These are phyloP conservation scores for Pediacus dermestoides DNA, from an alignment of 2,888 invertebrate genomes.

Conservation along the genomic window DNA sequence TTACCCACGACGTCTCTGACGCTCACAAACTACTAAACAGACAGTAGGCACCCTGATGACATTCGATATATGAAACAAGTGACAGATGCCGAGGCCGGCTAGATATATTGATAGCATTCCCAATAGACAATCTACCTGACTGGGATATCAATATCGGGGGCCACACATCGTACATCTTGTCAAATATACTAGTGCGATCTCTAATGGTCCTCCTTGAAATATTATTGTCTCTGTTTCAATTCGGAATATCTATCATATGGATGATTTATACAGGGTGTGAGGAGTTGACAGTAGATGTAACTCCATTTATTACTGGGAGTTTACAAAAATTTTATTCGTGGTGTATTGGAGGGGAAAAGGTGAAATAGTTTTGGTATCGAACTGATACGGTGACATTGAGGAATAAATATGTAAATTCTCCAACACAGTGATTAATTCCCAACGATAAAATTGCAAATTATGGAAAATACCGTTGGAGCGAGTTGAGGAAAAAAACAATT, in stretches of 20 bases:
- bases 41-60: constrained; percentile 31
- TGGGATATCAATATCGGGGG: constrained; percentile 42
- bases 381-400: too few relatives aligned
- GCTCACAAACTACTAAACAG: constrained; percentile 37
- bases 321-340: too few relatives aligned
- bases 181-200: constrained; percentile 42
- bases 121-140: constrained; percentile 43
- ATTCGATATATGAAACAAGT: constrained; percentile 39
- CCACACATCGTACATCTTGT: constrained; percentile 44
- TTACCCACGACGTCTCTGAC: constrained; percentile 30
- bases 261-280: constrained; percentile 30
- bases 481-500: constrained; percentile 23
- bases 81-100: constrained; percentile 37
- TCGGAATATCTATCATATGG: constrained; percentile 24
- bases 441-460: constrained; percentile 9
- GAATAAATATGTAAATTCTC: too few relatives aligned
- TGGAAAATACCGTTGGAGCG: constrained; percentile 2
- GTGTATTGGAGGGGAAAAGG: too few relatives aligned
- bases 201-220: constrained; percentile 45
- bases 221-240: constrained; percentile 40
- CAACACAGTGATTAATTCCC: too few relatives aligned
- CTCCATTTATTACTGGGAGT: too few relatives aligned
- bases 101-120: constrained; percentile 43
- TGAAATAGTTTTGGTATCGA: too few relatives aligned
- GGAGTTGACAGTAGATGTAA: too few relatives aligned